Conservation (phyloP, 2,113 vertebrate genomes). For the Apodemus speciosus region DNA sequence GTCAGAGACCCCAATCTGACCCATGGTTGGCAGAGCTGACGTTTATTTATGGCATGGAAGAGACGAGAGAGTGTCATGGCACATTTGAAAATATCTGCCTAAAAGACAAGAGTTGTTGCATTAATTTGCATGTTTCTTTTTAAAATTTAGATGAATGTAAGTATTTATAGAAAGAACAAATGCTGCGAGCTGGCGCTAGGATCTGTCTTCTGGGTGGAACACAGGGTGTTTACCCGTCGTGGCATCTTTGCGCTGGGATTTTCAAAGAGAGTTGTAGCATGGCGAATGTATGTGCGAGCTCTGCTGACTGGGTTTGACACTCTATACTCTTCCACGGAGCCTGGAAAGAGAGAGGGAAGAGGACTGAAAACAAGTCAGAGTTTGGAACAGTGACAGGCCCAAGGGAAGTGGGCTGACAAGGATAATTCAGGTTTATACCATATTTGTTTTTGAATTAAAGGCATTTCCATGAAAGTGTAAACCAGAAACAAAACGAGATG, state of each 20-base stretch:
- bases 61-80: conserved; percentile 49
- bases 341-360: background rate
- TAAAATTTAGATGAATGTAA: conserved; percentile 67
- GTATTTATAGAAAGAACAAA: conserved; percentile 75
- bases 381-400: conserved; percentile 20
- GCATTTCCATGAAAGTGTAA: conserved; percentile 54
- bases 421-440: conserved; percentile 55
- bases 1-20: conserved; percentile 41
- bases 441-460: conserved; percentile 63
- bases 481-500: background rate
- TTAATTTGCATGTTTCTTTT: conserved; percentile 76
- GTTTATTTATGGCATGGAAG: conserved; percentile 45
- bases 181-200: conserved; percentile 37
- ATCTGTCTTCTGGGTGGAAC: conserved; percentile 23
- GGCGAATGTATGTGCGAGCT: background rate
- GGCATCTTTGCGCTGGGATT: background rate
- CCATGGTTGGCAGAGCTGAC: background rate
- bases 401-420: conserved; percentile 56
- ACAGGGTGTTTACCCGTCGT: conserved; percentile 1
- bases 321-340: background rate
- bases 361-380: conserved; percentile 10
- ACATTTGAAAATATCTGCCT: conserved; percentile 70
- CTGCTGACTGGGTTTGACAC: conserved; percentile 6
- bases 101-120: conserved; percentile 51
- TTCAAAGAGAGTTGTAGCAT: background rate